Base-by-base conservation (phyloP, 2,113 vertebrate genomes). In the Triplophysa siluroides region DNA sequence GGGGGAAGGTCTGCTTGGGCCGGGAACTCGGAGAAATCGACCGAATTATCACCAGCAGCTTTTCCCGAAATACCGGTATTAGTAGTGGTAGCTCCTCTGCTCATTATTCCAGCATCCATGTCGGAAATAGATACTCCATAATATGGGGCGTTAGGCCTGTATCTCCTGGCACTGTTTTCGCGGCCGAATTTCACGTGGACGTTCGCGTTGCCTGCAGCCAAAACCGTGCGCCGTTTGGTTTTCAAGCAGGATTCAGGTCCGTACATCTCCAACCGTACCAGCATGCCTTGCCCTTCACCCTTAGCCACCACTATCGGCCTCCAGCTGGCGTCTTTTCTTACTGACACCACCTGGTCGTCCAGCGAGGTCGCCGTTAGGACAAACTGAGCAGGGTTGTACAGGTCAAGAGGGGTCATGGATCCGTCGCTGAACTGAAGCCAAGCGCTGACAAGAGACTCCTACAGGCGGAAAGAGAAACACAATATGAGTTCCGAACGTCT, bases 371-470 rank as follows among this genome's bases (percentile, higher is more conserved):
- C 94, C 0, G 93, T 90, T 33, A 99, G 92, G 0, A 87, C 88
- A 77, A 96, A 98, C 86, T 97, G 95, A 81, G 91, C 90, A 26
- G 93, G 70, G 86, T 97, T 92, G 0, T 97, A 99, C 76, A 98
- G 95, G 82, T 99, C 96, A 74, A 99, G 90, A 0, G 96, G 96
- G 0, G 95, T 96, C 84, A 94, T 93, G 0, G 96, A 94, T 83
- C 95, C 95, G 3, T 99, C 98, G 0, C 95, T 99, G 92, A 99
- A 98, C 86, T 96, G 96, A 38, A 99, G 93, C 97, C 97, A 99
- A 2, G 93, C 93, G 84, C 96, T 98, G 81, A 98, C 90, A 52
- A 97, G 90, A 0, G 97, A 96, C 81, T 99, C 97, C 98, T 99
- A 87, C 26, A 18, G 52, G 52, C 1, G 54, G 54, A 76, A 84